A percentile compares a stretch with the other conserved stretches of the same genome.
phyloP scores from a whole-genome alignment of 2,797 vertebrate genomes.

The Enteromius trimaculatus region DNA sequence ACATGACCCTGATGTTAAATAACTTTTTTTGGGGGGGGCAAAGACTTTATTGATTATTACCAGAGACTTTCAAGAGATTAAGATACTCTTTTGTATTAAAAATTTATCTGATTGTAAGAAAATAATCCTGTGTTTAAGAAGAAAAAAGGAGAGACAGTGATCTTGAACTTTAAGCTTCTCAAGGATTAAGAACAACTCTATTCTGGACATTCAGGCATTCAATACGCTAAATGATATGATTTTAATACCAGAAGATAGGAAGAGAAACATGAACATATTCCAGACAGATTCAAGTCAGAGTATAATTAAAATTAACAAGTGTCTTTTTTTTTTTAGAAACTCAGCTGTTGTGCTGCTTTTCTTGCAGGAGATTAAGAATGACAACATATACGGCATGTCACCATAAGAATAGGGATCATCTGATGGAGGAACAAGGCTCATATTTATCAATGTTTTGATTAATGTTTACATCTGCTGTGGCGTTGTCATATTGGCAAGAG shows the following conservation, averaged over 20 bases:
- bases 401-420: conserved; percentile 74
- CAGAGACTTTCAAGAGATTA: conserved; percentile 8
- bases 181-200: conserved; percentile 45
- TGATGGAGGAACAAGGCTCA: conserved; percentile 52
- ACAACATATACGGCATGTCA: conserved; percentile 60
- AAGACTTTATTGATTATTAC: conserved; percentile 13
- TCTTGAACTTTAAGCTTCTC: conserved; percentile 40
- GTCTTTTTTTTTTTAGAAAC: conserved; percentile 11
- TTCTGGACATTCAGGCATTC: conserved; percentile 34
- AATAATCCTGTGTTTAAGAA: conserved; percentile 43
- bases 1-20: conserved; percentile 7
- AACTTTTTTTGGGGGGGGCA: not conserved
- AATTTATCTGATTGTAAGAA: conserved; percentile 11
- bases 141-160: conserved; percentile 37
- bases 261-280: conserved; percentile 22
- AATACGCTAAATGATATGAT: conserved; percentile 29
- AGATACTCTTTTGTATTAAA: conserved; percentile 32
- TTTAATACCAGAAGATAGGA: conserved; percentile 22
- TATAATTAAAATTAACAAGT: conserved; percentile 17
- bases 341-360: conserved; percentile 30
- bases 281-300: conserved; percentile 40
- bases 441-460: conserved; percentile 64
- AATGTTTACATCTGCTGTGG: conserved; percentile 59
- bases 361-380: conserved; percentile 67
- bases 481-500: conserved; percentile 30